Conservation (phyloP, 1,140 invertebrate species). For the Dufourea novaeangliae region DNA sequence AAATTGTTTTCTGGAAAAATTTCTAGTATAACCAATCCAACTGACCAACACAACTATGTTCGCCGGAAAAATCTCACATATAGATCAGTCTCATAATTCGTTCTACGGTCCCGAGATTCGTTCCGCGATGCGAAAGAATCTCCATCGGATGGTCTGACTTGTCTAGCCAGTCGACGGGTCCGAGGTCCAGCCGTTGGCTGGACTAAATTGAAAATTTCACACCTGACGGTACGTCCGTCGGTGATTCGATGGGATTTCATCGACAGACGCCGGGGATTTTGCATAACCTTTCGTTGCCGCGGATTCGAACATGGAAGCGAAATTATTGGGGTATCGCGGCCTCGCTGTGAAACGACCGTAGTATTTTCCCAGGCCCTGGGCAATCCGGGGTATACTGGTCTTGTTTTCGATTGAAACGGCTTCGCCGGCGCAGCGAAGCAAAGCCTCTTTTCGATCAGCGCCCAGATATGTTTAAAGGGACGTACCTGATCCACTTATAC, state of each 20-base stretch:
- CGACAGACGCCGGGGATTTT: conserved; percentile 67
- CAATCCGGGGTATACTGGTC: conserved; percentile 23
- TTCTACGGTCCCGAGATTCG: not conserved
- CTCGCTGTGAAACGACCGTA: conserved; percentile 34
- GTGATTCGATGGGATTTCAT: conserved; percentile 59
- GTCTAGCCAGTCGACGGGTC: conserved; percentile 21
- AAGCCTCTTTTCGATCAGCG: conserved; percentile 5
- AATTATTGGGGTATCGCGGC: conserved; percentile 57
- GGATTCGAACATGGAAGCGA: conserved; percentile 51
- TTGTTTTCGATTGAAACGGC: conserved; percentile 16
- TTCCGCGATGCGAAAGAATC: not conserved
- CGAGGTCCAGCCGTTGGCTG: conserved; percentile 48
- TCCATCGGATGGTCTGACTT: not conserved
- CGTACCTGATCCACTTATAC: not conserved
- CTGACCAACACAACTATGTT: no score
- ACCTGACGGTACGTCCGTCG: conserved; percentile 55
- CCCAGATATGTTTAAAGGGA: not conserved
- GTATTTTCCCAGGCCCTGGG: conserved; percentile 30
- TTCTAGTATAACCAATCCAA: no score
- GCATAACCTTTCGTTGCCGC: conserved; percentile 57
- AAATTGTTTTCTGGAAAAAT: no score
- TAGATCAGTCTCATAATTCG: not conserved
- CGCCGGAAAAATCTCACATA: not conserved
- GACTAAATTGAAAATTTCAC: conserved; percentile 69
- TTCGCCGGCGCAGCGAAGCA: no score